Percentiles rank a stretch among this genome's conserved stretches.
Evolutionary conservation across 53 echinoderm and acorn worm species (phyloP).

Genomic region (Pentamera pediparva): DNA sequence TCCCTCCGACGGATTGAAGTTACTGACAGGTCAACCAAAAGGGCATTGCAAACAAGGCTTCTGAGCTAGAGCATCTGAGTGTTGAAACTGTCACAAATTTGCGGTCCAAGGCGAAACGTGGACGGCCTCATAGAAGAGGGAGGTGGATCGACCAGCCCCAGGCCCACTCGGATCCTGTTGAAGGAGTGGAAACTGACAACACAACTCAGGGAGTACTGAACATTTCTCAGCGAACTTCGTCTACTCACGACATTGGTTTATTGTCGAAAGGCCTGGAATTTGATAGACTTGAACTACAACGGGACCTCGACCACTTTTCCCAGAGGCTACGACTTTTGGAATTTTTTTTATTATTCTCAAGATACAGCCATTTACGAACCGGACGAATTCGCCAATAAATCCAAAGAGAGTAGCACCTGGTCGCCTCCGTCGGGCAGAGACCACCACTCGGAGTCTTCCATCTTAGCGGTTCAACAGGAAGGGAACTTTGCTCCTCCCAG

Average conservation of each 20-base stretch:
- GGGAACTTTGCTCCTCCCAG: neutral
- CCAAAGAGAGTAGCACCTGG: no score
- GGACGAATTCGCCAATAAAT: no score
- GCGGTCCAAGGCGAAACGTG: neutral
- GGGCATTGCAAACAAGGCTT: no score
- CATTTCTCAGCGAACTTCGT: neutral
- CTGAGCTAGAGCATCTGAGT: neutral
- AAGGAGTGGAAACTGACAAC: neutral
- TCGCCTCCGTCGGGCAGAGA: no score
- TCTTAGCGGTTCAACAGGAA: no score
- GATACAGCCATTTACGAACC: neutral
- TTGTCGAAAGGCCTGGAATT: neutral
- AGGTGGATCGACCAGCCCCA: neutral
- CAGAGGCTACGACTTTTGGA: no score
- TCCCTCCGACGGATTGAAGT: no score
- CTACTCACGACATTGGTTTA: neutral
- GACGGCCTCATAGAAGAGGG: no score
- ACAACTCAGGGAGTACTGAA: neutral
- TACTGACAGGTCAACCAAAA: no score
- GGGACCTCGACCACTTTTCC: no score
- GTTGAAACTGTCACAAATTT: neutral
- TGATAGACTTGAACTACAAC: constrained; percentile 2
- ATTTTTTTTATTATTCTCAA: neutral
- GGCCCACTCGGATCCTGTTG: neutral
- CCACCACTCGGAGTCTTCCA: neutral